Percentiles rank a stretch among this genome's conserved stretches.
phyloP scores from a whole-genome alignment of 2,113 vertebrate species.

The Halichoeres trimaculatus region DNA sequence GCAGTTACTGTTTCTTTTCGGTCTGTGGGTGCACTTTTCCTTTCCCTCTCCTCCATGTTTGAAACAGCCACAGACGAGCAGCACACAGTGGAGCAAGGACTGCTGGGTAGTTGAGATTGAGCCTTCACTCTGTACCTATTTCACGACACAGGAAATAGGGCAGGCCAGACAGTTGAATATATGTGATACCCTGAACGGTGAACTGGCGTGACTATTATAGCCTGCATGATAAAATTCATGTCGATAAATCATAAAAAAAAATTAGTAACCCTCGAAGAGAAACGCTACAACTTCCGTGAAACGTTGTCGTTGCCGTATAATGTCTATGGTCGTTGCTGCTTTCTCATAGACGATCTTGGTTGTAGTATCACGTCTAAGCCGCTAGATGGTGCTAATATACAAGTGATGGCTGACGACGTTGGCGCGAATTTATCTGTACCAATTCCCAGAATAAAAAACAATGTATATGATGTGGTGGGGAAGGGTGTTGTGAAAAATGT shows the following conservation, averaged over 20 bases:
- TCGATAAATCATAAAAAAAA: neutral
- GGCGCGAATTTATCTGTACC: too few relatives aligned
- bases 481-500: too few relatives aligned
- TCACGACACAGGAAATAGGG: neutral
- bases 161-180: rapidly evolving
- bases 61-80: conserved; percentile 73
- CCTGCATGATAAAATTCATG: neutral
- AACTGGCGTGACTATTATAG: neutral
- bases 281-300: conserved; percentile 9
- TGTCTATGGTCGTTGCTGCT: too few relatives aligned
- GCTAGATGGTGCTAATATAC: conserved; percentile 34
- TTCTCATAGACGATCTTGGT: conserved; percentile 7
- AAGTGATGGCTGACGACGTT: neutral
- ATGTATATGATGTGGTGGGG: too few relatives aligned
- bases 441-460: too few relatives aligned
- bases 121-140: conserved; percentile 1
- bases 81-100: conserved; percentile 24
- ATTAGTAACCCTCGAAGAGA: neutral
- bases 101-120: conserved; percentile 61
- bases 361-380: neutral
- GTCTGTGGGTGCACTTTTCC: conserved; percentile 5
- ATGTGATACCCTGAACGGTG: rapidly evolving
- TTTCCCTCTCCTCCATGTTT: conserved; percentile 86
- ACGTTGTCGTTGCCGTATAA: neutral
- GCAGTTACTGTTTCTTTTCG: neutral